Base-by-base conservation (phyloP, 1,140 invertebrate genomes). In the Achatina immaculata region DNA sequence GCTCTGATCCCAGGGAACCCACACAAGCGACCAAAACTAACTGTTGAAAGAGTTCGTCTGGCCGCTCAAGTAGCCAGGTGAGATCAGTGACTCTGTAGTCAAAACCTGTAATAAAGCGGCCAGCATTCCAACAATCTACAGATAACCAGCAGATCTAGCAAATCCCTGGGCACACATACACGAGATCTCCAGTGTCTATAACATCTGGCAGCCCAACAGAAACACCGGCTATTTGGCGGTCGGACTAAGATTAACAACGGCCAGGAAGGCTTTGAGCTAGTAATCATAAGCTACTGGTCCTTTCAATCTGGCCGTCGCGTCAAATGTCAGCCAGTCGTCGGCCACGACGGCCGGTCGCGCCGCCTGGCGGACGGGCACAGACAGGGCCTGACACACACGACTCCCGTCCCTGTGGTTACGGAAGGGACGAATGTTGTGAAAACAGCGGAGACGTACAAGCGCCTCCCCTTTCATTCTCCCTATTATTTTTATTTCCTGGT, bases 271-370 rank as follows among this genome's bases (percentile, higher is more conserved):
- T 31, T 62, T 62, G n/a, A 7, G 28, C 1, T 62, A 62, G 58
- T 34, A 62, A 62, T 62, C 58, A 62, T 62, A 21, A 3, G 28
- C 58, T 62, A 62, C 58, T 28, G 28, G 28, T 28, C 31, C n/a
- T 31, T 42, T 42, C 68, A 40, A 71, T 43, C 68, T 19, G 68
- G 68, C 19, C 68, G 68, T 38, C 68, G 68, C 58, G 58, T 62
- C 58, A 62, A 62, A 62, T 62, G 58, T 62, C 58, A 62, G 28
- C 28, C 28, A 0, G 58, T 62, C 58, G 58, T 31, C 58, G 58
- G 58, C 28, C 58, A 31, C 31, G 58, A 31, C 58, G 31, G 28
- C n/a, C 11, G 58, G 58, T 62, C 58, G 58, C 58, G 58, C 58
- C 58, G 58, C 58, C n/a, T 62, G 58, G 58, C 58, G 58, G 58